Evolutionary conservation across 2,797 vertebrate genomes (phyloP), one percentile per base, ranked within the genome.

Genomic region (Clamator glandarius): DNA sequence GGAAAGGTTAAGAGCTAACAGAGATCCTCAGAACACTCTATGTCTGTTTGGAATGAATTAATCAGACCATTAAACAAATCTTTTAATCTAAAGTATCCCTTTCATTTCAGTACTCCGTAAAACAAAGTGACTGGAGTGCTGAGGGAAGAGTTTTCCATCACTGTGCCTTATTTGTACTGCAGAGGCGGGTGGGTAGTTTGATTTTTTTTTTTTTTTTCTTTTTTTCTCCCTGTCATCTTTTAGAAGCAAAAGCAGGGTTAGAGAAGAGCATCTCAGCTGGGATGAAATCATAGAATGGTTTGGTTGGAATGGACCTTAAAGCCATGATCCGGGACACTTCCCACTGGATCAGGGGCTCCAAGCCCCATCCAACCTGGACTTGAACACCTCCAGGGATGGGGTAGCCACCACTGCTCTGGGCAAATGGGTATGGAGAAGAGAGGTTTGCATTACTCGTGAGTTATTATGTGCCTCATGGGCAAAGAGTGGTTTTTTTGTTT

Each of bases 41-140:
- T 77, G 92, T 96, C 95, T 97, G 94, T 97, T 96, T 97, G 96
- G 96, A 97, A 97, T 97, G 97, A 97, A 97, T 98, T 97, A 98
- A 97, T 97, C 97, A 97, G 97, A 95, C 96, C 96, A 96, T 98
- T 97, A 98, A 97, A 95, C 94, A 97, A 94, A 97, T 98, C 97
- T 98, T 98, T 97, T 97, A 95, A 97, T 97, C 97, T 97, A 87
- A 97, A 97, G 95, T 96, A 96, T 96, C 97, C 95, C 96, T 98
- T 98, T 98, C 96, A 97, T 97, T 97, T 97, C 88, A 76, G 73
- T 89, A 76, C 89, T 93, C 92, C 31, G 87, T 96, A 95, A 97
- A 97, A 96, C 95, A 97, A 96, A 97, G 94, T 95, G 96, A 95
- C 73, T 90, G 79, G 89, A 95, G 95, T 72, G 89, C 66, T 66